Conservation (phyloP, 2,888 invertebrate genomes). For the Diloba caeruleocephala region DNA sequence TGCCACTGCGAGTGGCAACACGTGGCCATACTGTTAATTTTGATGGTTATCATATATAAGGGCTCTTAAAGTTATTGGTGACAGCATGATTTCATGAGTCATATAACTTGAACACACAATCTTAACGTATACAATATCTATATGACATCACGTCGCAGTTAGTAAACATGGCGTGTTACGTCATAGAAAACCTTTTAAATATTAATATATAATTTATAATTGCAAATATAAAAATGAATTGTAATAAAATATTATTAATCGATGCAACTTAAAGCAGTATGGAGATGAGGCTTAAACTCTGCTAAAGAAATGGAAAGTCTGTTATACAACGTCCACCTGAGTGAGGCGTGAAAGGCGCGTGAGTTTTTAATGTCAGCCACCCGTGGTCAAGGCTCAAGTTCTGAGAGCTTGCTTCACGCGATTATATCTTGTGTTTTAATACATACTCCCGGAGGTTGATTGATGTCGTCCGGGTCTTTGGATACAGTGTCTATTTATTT, state of each 20-base stretch:
- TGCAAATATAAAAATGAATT: constrained; percentile 27
- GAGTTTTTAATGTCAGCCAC: constrained; percentile 82
- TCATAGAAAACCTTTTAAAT: constrained; percentile 29
- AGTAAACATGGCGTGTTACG: constrained; percentile 32
- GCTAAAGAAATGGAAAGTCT: constrained; percentile 86
- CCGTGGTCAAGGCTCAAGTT: constrained; percentile 86
- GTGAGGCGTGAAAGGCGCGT: constrained; percentile 84
- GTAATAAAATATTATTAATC: constrained; percentile 15
- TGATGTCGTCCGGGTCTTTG: constrained; percentile 50
- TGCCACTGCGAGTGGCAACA: constrained; percentile 32
- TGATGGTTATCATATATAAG: constrained; percentile 19
- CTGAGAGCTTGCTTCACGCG: constrained; percentile 77
- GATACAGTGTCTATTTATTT: too few relatives aligned
- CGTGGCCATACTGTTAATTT: constrained; percentile 21
- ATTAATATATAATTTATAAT: constrained; percentile 19
- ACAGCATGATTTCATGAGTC: constrained; percentile 22
- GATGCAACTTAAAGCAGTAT: constrained; percentile 35
- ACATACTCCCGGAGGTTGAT: constrained; percentile 59
- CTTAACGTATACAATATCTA: constrained; percentile 28
- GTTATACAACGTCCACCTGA: constrained; percentile 87
- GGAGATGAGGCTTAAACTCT: constrained; percentile 57
- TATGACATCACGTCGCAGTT: constrained; percentile 17
- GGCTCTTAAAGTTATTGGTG: constrained; percentile 24
- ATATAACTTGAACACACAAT: constrained; percentile 26
- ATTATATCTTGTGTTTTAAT: constrained; percentile 69